These are phyloP conservation scores for Petrolisthes manimaculis DNA, from an alignment of 2,888 invertebrate genomes.

Conservation along the genomic window DNA sequence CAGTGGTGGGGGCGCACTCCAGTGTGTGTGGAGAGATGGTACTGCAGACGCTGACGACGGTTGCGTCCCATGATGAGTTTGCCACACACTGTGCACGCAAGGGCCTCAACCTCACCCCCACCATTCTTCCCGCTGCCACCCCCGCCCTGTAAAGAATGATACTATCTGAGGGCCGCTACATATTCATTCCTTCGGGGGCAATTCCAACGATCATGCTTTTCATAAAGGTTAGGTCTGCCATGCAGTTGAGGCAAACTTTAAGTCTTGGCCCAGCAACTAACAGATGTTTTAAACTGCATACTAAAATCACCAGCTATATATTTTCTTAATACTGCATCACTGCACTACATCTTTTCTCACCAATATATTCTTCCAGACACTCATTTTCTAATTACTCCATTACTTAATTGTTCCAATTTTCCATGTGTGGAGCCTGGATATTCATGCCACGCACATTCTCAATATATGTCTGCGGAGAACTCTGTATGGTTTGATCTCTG, in stretches of 20 bases:
- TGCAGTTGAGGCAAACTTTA: too few species aligned
- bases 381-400: too few species aligned
- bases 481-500: slow-evolving; percentile 36
- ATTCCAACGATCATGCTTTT: slow-evolving; percentile 1
- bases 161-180: slow-evolving; percentile 33
- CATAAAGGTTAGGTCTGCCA: background rate
- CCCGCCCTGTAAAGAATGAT: slow-evolving; percentile 65
- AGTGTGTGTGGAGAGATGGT: slow-evolving; percentile 62
- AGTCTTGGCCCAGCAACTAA: too few species aligned
- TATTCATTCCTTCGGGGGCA: background rate
- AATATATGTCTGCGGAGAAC: slow-evolving; percentile 18
- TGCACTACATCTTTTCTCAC: too few species aligned
- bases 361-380: too few species aligned
- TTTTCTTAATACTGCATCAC: too few species aligned
- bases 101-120: slow-evolving; percentile 54
- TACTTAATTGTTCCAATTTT: slow-evolving; percentile 11
- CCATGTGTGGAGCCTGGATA: slow-evolving; percentile 24
- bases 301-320: too few species aligned
- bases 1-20: slow-evolving; percentile 62
- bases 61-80: slow-evolving; percentile 62
- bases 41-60: slow-evolving; percentile 64
- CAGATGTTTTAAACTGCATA: too few species aligned
- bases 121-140: slow-evolving; percentile 54
- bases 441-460: background rate
- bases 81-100: slow-evolving; percentile 60